Evolutionary conservation across 2,888 invertebrate genomes (phyloP), one percentile per base, ranked within the genome.

Genomic region (Tetanocera ferruginea): DNA sequence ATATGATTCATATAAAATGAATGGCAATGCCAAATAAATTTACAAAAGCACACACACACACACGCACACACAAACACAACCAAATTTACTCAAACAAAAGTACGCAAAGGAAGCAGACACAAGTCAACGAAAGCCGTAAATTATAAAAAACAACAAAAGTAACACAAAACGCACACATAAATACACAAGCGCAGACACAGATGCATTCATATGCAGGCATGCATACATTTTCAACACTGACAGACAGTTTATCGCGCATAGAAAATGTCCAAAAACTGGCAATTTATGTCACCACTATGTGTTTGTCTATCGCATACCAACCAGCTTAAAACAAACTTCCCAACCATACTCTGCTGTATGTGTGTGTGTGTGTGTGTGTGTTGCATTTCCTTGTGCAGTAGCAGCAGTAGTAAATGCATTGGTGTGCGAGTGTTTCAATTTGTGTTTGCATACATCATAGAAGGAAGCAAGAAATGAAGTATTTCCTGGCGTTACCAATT

Each of bases 331-430:
- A 62, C 23, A 3, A 19, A 31, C 17, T 28, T 3, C 6, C 3
- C 17, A 17, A 49, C 52, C n/a, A 8, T 57, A 37, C 23, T 34
- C 6, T 57, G 25, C 62, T 57, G 55, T 31, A 31, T 66, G 55
- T 49, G 55, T 5, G 34, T 34, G 8, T 52, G 55, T 76, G 64
- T 49, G 28, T 64, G 43, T 55, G 60, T 34, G 43, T 62, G 28
- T 8, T 9, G 19, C 14, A 19, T 23, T 14, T 57, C 2, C 14
- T 43, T 57, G 71, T 64, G 43, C 85, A 85, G 86, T 85, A 31
- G n/a, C n/a, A n/a, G n/a, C n/a, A n/a, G n/a, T n/a, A 31, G 28
- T 28, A 51, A 23, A 49, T 19, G 25, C 31, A 28, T 17, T 86
- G 51, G 66, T 66, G 55, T 66, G 64, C 43, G 23, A n/a, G 60